phyloP scores from a whole-genome alignment of 1,140 invertebrate genomes.

The Berghia stephanieae region DNA sequence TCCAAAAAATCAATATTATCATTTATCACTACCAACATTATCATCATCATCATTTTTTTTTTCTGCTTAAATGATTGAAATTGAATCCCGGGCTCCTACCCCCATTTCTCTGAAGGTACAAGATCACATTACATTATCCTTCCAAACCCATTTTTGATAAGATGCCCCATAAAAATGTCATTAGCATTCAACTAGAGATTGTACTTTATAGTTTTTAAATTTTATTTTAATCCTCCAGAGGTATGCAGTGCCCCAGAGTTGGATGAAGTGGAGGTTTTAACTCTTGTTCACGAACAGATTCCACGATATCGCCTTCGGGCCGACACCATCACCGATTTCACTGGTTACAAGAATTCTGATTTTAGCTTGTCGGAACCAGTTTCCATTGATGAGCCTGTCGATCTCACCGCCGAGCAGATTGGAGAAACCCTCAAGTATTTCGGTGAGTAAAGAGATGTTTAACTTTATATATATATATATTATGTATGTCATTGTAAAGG shows the following conservation, averaged over 20 bases:
- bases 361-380: constrained; percentile 87
- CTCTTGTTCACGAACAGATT: constrained; percentile 92
- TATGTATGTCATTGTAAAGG: no score
- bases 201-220: no score
- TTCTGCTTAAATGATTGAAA: no score
- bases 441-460: constrained; percentile 92
- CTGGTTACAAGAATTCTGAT: constrained; percentile 93
- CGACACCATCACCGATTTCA: constrained; percentile 92
- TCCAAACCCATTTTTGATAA: no score
- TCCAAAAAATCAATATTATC: no score
- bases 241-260: constrained; percentile 58
- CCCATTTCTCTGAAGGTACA: no score
- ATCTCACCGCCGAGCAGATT: constrained; percentile 91
- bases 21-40: no score
- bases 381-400: constrained; percentile 75
- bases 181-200: no score
- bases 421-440: constrained; percentile 97
- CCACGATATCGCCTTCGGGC: constrained; percentile 92
- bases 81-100: no score
- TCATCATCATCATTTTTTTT: no score
- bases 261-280: constrained; percentile 91
- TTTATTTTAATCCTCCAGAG: constrained; percentile 45
- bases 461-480: background rate
- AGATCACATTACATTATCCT: no score
- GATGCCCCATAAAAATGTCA: no score